These are phyloP conservation scores for Rhopalosiphum maidis DNA, from an alignment of 1,140 invertebrate genomes.

Conservation along the genomic window DNA sequence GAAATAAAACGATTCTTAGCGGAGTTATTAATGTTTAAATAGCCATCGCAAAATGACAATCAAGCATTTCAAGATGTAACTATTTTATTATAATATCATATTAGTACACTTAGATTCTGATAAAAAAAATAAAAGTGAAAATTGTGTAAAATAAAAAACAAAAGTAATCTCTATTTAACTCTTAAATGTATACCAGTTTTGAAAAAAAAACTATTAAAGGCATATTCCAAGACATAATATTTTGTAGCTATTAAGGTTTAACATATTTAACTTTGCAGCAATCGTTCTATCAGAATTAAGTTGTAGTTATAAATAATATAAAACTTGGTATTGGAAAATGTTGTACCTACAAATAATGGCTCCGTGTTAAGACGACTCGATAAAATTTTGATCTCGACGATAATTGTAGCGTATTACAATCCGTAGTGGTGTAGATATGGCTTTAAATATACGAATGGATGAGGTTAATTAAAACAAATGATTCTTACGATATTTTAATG, in stretches of 20 bases:
- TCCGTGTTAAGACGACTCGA: neutral
- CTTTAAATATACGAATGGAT: accelerated
- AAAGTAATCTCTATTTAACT: neutral
- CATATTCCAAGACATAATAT: neutral
- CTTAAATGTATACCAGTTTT: neutral
- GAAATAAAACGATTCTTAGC: neutral
- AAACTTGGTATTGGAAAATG: neutral
- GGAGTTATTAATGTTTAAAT: neutral
- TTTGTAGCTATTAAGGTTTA: neutral
- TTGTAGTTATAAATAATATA: neutral
- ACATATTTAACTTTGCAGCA: neutral
- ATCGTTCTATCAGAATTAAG: neutral
- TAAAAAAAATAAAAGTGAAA: no score
- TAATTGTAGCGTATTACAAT: neutral
- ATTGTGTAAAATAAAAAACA: neutral
- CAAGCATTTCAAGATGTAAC: neutral
- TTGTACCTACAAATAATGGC: neutral
- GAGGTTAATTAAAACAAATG: neutral
- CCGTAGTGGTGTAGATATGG: neutral
- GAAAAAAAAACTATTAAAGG: neutral
- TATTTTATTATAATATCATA: neutral
- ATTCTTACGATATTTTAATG: no score
- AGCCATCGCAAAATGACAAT: neutral
- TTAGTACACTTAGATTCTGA: neutral
- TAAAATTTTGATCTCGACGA: neutral